phyloP scores from a whole-genome alignment of 1,140 invertebrate genomes.

The Tigriopus japonicus region DNA sequence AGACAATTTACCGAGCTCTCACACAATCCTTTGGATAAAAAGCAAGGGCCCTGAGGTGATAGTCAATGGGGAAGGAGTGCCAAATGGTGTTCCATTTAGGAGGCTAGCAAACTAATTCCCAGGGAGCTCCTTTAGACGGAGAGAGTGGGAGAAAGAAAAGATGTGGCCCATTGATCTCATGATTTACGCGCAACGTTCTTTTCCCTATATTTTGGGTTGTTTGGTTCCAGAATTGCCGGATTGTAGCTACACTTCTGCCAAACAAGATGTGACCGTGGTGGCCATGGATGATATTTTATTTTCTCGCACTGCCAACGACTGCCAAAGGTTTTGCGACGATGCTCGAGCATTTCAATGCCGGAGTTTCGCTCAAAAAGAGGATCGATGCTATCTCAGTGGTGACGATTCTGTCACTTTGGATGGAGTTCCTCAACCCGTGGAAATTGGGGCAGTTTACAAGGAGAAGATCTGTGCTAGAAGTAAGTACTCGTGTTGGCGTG shows the following conservation, averaged over 20 bases:
- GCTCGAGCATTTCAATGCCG: conserved; percentile 25
- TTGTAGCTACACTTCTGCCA: conserved; percentile 26
- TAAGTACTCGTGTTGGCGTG: conserved; percentile 18
- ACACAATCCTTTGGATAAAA: no score
- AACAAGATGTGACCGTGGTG: conserved; percentile 26
- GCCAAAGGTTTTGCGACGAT: conserved; percentile 20
- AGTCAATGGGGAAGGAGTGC: no score
- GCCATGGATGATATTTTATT: conserved; percentile 32
- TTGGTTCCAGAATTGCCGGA: conserved; percentile 26
- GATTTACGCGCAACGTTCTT: not conserved
- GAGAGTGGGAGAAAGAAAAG: no score
- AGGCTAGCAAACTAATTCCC: no score
- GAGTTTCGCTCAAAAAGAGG: conserved; percentile 24
- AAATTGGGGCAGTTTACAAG: conserved; percentile 22
- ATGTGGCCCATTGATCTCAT: not conserved
- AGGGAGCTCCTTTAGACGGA: no score
- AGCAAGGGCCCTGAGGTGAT: no score
- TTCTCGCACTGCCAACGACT: conserved; percentile 27
- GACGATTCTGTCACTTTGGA: conserved; percentile 29
- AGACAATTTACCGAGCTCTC: no score
- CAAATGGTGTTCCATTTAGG: no score
- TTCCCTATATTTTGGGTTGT: not conserved
- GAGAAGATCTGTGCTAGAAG: conserved; percentile 29
- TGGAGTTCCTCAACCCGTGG: conserved; percentile 17
- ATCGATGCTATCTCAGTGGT: conserved; percentile 30